Evolutionary conservation across 2,113 vertebrate genomes (phyloP).

Genomic region (Notechis scutatus): DNA sequence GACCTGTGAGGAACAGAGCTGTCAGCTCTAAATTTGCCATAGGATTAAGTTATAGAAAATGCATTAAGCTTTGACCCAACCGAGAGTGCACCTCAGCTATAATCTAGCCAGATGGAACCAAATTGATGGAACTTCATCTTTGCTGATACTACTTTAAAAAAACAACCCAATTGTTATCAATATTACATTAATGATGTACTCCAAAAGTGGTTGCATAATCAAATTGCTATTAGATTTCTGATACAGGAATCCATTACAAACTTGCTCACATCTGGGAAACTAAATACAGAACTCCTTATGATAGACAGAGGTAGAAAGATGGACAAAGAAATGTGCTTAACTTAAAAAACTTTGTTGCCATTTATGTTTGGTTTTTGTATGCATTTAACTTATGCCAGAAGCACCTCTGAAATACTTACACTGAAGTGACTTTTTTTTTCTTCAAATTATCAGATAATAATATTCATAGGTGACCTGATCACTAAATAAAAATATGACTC

Average conservation of each 20-base stretch:
- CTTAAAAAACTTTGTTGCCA: neutral
- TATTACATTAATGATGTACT: neutral
- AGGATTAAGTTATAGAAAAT: slow-evolving; percentile 43
- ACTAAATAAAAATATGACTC: neutral
- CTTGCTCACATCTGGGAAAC: neutral
- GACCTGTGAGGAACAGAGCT: slow-evolving; percentile 57
- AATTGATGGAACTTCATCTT: slow-evolving; percentile 33
- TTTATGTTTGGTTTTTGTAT: neutral
- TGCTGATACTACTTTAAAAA: slow-evolving; percentile 42
- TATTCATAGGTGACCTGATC: neutral
- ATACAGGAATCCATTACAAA: neutral
- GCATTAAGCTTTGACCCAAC: slow-evolving; percentile 17
- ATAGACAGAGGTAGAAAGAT: neutral
- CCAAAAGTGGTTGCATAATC: neutral
- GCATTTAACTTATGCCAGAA: neutral
- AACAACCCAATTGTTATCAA: neutral
- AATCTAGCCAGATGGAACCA: slow-evolving; percentile 19
- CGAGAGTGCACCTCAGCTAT: slow-evolving; percentile 38
- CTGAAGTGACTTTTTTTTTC: neutral
- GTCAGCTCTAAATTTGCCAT: slow-evolving; percentile 69
- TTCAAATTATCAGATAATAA: neutral
- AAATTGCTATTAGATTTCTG: neutral
- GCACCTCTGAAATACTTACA: neutral
- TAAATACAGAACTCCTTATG: neutral
- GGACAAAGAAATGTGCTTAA: neutral